A percentile compares a stretch with the other conserved stretches of the same genome.
Evolutionary conservation across 2,888 invertebrate genomes (phyloP).

Genomic region (Nebria brevicollis): DNA sequence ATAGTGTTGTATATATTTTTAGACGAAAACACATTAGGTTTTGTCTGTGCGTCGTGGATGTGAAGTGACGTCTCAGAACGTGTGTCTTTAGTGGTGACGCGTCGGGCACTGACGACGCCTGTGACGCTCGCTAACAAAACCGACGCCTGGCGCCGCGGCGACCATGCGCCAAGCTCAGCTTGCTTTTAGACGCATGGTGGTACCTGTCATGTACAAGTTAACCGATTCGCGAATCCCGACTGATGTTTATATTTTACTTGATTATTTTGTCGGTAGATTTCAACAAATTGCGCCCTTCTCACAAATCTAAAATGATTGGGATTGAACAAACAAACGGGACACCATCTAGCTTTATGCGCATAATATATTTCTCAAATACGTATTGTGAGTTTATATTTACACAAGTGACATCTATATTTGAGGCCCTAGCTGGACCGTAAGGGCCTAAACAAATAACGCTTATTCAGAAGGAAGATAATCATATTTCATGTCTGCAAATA

Average conservation of each 20-base stretch:
- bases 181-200: conserved; percentile 21
- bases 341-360: background rate
- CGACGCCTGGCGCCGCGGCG: conserved; percentile 18
- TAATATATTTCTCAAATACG: background rate
- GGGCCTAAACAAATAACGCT: background rate
- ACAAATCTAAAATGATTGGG: background rate
- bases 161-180: conserved; percentile 24
- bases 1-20: background rate
- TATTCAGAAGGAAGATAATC: background rate
- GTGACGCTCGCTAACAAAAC: conserved; percentile 17
- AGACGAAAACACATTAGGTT: background rate
- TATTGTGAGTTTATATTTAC: background rate
- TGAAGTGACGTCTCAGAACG: conserved; percentile 7
- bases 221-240: conserved; percentile 8
- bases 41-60: background rate
- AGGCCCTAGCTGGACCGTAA: background rate
- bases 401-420: background rate
- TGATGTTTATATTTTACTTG: conserved; percentile 20
- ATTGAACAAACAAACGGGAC: background rate
- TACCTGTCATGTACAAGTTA: conserved; percentile 37
- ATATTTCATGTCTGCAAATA: background rate
- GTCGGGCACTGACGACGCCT: conserved; percentile 32
- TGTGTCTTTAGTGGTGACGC: conserved; percentile 20
- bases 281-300: background rate
- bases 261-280: background rate